Conservation (phyloP, 1,140 invertebrate species). For the Aleiodes sp. region DNA sequence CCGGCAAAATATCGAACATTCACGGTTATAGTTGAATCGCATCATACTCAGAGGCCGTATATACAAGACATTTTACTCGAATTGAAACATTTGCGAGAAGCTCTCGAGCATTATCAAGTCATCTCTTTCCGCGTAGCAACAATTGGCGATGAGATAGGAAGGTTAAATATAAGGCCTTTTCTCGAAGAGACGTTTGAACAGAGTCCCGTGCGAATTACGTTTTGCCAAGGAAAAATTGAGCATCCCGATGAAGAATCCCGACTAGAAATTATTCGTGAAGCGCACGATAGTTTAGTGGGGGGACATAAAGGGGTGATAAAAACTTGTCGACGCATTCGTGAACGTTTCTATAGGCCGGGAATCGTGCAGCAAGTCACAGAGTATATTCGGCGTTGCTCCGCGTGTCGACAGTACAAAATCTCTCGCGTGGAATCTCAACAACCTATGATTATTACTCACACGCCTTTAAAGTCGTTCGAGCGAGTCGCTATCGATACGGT, state of each 20-base stretch:
- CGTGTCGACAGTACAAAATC: slow-evolving; percentile 5
- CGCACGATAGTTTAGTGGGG: slow-evolving; percentile 16
- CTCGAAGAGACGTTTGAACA: neutral
- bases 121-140: neutral
- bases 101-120: neutral
- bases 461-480: slow-evolving; percentile 19
- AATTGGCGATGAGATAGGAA: neutral
- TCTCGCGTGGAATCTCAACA: too few relatives aligned
- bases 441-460: neutral
- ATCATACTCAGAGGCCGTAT: neutral
- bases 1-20: neutral
- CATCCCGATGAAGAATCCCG: neutral
- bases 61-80: neutral
- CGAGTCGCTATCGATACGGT: too few relatives aligned
- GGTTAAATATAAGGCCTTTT: neutral
- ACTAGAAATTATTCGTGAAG: slow-evolving; percentile 23
- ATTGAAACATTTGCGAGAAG: neutral
- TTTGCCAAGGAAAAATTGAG: slow-evolving; percentile 14
- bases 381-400: neutral
- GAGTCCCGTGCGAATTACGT: neutral
- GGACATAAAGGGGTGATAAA: slow-evolving; percentile 23
- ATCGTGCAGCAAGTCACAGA: neutral
- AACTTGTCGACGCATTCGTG: slow-evolving; percentile 11
- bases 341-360: neutral
- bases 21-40: neutral